phyloP scores from a whole-genome alignment of 2,113 vertebrate genomes.

The Melanotaenia duboulayi region DNA sequence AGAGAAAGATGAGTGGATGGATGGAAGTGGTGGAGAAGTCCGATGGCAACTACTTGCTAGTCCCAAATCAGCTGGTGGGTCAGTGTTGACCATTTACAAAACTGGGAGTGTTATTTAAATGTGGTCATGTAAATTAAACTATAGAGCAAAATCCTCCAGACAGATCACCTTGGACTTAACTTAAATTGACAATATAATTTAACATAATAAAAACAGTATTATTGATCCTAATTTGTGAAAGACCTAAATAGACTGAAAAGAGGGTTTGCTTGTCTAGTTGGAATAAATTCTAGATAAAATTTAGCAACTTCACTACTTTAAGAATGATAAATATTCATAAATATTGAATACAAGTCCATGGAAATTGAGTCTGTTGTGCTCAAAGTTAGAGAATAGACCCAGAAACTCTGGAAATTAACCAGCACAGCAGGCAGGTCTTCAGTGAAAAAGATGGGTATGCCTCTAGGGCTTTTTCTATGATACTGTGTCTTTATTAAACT shows the following conservation, averaged over 20 bases:
- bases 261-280: background rate
- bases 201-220: too few relatives aligned
- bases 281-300: background rate
- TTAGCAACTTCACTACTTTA: background rate
- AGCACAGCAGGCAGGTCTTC: background rate
- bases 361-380: background rate
- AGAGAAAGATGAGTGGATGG: constrained; percentile 7
- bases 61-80: background rate
- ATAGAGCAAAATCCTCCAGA: too few relatives aligned
- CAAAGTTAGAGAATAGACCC: background rate
- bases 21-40: background rate
- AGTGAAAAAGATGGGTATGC: background rate
- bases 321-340: background rate
- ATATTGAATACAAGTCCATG: background rate
- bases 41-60: background rate
- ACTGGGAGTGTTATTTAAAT: too few relatives aligned
- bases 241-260: background rate
- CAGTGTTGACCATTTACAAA: too few relatives aligned
- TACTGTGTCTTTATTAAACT: constrained; percentile 13
- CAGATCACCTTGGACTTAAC: too few relatives aligned
- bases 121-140: too few relatives aligned
- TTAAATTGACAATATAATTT: too few relatives aligned
- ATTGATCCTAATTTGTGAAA: too few relatives aligned
- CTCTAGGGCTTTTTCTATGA: constrained; percentile 14
- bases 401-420: background rate